A percentile compares a stretch with the other conserved stretches of the same genome.
These are phyloP conservation scores for Drosophila triauraria DNA, from an alignment of 1,140 invertebrate genomes.

Conservation along the genomic window DNA sequence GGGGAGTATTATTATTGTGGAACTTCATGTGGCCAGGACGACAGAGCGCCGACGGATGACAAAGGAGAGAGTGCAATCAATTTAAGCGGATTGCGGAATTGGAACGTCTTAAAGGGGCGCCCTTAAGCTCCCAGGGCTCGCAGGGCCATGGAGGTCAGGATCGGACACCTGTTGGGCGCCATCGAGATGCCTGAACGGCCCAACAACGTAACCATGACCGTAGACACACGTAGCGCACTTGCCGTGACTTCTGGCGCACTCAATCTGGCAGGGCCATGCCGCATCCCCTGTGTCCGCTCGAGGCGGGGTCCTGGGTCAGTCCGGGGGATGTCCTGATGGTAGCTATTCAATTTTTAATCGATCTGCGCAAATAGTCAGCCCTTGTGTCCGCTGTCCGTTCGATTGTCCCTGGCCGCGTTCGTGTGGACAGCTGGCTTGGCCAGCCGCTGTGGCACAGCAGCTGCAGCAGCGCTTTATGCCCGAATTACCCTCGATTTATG, in stretches of 20 bases:
- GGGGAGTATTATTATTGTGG: constrained; percentile 16
- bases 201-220: constrained; percentile 21
- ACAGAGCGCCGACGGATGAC: constrained; percentile 3
- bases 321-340: constrained; percentile 35
- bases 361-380: constrained; percentile 54
- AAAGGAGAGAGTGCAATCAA: constrained; percentile 61
- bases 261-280: constrained; percentile 30
- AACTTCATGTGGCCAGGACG: constrained; percentile 38
- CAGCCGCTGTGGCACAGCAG: constrained; percentile 31
- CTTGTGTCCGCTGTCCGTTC: constrained; percentile 6
- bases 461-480: constrained; percentile 72
- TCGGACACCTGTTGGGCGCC: constrained; percentile 47
- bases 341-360: constrained; percentile 78
- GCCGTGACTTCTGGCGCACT: constrained; percentile 15
- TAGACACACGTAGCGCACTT: constrained; percentile 7
- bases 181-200: constrained; percentile 5
- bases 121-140: constrained; percentile 16
- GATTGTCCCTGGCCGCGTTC: constrained; percentile 38
- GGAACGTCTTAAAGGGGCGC: constrained; percentile 38
- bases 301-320: constrained; percentile 3
- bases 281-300: constrained; percentile 14
- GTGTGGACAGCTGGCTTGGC: constrained; percentile 52
- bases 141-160: constrained; percentile 26
- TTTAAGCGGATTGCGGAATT: constrained; percentile 68
- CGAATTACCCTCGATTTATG: constrained; percentile 79